A percentile compares a stretch with the other conserved stretches of the same genome.
These are phyloP conservation scores for Okamejei kenojei DNA, from an alignment of 2,797 vertebrate species.

Conservation along the genomic window DNA sequence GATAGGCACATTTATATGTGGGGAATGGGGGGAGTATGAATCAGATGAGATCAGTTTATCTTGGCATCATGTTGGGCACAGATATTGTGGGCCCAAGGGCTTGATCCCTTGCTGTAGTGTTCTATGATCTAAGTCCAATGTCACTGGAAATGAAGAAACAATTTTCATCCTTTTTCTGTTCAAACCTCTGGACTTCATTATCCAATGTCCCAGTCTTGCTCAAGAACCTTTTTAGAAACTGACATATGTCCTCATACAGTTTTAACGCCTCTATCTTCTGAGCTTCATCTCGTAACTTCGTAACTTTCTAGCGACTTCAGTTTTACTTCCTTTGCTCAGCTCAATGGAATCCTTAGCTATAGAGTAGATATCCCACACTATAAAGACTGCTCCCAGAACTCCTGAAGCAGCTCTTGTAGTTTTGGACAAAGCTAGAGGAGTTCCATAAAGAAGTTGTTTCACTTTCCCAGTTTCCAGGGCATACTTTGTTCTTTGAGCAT, in stretches of 20 bases:
- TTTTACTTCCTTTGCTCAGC: conserved; percentile 21
- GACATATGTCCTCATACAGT: neutral
- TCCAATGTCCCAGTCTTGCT: neutral
- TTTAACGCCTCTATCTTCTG: neutral
- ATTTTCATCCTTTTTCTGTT: neutral
- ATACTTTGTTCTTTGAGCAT: neutral
- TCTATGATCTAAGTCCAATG: too few species aligned
- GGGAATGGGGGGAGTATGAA: too few species aligned
- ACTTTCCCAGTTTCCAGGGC: neutral
- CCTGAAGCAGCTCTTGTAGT: neutral
- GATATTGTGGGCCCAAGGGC: too few species aligned
- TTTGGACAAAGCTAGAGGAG: neutral
- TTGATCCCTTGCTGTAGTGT: too few species aligned
- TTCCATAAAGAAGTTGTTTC: neutral
- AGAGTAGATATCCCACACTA: neutral
- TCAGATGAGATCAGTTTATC: too few species aligned
- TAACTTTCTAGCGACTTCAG: neutral
- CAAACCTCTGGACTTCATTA: neutral
- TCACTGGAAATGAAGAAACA: neutral
- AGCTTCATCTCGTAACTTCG: neutral
- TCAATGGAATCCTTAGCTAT: neutral
- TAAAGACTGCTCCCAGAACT: neutral
- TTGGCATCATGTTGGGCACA: too few species aligned
- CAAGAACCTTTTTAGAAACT: neutral
- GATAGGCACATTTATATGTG: too few species aligned